Conservation (phyloP, 2,797 vertebrate genomes). For the Valencia hispanica region DNA sequence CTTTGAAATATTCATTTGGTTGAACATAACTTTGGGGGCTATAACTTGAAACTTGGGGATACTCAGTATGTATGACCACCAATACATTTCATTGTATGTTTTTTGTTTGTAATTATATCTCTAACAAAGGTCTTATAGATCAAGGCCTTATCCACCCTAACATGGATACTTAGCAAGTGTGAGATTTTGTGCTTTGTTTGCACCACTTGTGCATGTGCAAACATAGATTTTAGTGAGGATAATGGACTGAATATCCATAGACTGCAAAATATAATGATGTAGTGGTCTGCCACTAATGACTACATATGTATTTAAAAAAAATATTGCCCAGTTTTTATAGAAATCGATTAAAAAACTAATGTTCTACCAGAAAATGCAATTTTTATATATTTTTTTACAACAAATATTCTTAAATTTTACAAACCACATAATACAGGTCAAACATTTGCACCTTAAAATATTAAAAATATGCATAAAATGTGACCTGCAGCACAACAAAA, state of each 20-base stretch:
- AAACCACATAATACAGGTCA: background rate
- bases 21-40: background rate
- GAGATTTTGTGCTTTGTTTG: background rate
- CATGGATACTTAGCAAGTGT: background rate
- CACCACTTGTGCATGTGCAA: background rate
- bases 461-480: background rate
- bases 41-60: background rate
- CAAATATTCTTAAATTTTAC: background rate
- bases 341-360: background rate
- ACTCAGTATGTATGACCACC: background rate
- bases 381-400: background rate
- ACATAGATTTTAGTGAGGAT: background rate
- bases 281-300: background rate
- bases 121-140: background rate
- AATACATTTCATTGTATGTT: background rate
- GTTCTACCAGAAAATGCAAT: background rate
- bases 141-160: background rate
- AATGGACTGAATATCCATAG: background rate
- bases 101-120: background rate
- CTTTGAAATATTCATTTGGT: slow-evolving; percentile 13
- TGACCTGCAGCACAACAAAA: background rate
- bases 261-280: background rate
- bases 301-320: background rate
- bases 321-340: background rate
- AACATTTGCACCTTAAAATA: background rate